Evolutionary conservation across 2,888 invertebrate genomes (phyloP), one percentile per base, ranked within the genome.

Genomic region (Myopa testacea): DNA sequence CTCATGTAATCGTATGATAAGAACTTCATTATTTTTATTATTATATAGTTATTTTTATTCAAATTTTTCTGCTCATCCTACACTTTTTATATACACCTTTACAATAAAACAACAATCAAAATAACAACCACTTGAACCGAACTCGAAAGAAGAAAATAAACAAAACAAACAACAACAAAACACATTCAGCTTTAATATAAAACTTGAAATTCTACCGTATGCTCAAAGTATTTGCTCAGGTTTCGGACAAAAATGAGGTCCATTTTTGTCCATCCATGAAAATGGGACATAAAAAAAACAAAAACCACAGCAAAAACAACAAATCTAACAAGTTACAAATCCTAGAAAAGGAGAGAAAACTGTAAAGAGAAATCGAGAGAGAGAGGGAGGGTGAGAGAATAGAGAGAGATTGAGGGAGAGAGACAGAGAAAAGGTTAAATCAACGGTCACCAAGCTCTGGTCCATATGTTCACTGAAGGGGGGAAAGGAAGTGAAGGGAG

Each of bases 221-320:
- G 62, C 10, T 68, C 58, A 58, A 38, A 40, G 65, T 71, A 76
- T 76, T 71, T 76, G 76, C 71, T 63, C 55, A 50, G 63, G 63
- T 76, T 76, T 71, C 63, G 65, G 70, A 55, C 55, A 62, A 70
- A 76, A 60, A 60, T 60, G 14, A 16, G 6, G 60, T 60, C n/a
- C 19, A 19, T 60, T 26, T 65, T 55, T 76, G 71, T 62, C 38
- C 76, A 71, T 71, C 63, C 26, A 58, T 68, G 58, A 5, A 34
- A 26, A 34, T 26, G 12, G 7, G n/a, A 5, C 16, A 16, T 26
- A 70, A 52, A 50, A 26, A 19, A 34, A 45, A 40, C 5, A 55
- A 58, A 3, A 7, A 34, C 50, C 63, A 58, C 3, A 45, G 14
- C 63, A 50, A 52, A 37, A 65, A 65, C 16, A 65, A n/a, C 58